A percentile compares a stretch with the other conserved stretches of the same genome.
These are phyloP conservation scores for Prionailurus viverrinus DNA, from an alignment of 2,113 vertebrate species.

Conservation along the genomic window DNA sequence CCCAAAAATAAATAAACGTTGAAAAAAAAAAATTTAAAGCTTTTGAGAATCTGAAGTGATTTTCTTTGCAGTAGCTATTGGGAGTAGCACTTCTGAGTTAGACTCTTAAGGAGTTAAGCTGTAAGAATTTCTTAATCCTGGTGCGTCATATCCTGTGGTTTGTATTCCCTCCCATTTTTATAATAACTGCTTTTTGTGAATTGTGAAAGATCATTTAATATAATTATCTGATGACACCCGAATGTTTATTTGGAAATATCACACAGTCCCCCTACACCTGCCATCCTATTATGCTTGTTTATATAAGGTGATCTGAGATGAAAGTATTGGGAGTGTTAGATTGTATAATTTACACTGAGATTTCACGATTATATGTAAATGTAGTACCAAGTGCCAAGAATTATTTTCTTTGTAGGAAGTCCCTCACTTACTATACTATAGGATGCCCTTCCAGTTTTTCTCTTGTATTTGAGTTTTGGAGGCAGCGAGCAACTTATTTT, in stretches of 20 bases:
- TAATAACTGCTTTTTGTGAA: constrained; percentile 36
- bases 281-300: not conserved
- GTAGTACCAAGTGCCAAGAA: not conserved
- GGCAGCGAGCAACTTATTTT: not conserved
- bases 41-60: constrained; percentile 54
- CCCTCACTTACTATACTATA: not conserved
- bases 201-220: constrained; percentile 27
- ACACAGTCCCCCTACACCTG: not conserved
- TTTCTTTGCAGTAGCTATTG: not conserved
- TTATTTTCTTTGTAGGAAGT: not conserved
- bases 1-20: too few species aligned
- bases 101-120: not conserved
- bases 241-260: not conserved
- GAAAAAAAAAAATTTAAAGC: not conserved
- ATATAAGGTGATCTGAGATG: not conserved
- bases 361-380: constrained; percentile 42
- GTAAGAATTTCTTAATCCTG: constrained; percentile 21
- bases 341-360: constrained; percentile 36
- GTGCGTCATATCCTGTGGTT: not conserved
- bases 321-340: not conserved
- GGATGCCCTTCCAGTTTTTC: not conserved
- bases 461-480: constrained; percentile 20
- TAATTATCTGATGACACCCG: not conserved
- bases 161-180: not conserved
- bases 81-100: constrained; percentile 38